Conservation (phyloP, 1,140 invertebrate genomes). For the Bombyx mori region DNA sequence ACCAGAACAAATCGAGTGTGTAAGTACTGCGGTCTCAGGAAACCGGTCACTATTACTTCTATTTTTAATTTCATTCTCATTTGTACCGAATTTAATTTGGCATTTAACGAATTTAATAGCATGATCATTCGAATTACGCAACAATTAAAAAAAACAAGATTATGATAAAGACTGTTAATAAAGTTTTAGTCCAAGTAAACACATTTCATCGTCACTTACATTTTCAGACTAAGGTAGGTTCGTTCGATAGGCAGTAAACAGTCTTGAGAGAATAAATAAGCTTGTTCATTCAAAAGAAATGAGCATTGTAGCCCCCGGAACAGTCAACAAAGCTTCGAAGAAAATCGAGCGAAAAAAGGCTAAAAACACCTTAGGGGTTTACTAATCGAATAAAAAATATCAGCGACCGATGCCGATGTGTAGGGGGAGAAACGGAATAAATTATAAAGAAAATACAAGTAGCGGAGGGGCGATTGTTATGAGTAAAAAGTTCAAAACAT, state of each 20-base stretch:
- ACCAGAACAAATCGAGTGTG: slow-evolving; percentile 62
- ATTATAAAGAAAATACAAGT: slow-evolving; percentile 69
- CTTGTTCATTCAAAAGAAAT: slow-evolving; percentile 66
- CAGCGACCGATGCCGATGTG: slow-evolving; percentile 68
- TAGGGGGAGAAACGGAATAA: slow-evolving; percentile 68
- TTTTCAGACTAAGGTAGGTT: no score
- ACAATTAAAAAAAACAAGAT: no score
- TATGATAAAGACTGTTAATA: no score
- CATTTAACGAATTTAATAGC: no score
- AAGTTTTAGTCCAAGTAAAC: no score
- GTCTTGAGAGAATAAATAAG: slow-evolving; percentile 52
- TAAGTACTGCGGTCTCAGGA: slow-evolving; percentile 58
- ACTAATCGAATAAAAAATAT: slow-evolving; percentile 75
- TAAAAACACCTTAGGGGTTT: slow-evolving; percentile 73
- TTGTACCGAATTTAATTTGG: no score
- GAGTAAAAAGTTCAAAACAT: slow-evolving; percentile 52
- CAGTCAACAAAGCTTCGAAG: slow-evolving; percentile 70
- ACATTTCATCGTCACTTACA: no score
- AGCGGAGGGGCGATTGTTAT: slow-evolving; percentile 53
- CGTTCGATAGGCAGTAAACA: slow-evolving; percentile 8
- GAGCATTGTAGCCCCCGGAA: slow-evolving; percentile 60
- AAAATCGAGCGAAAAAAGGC: slow-evolving; percentile 72
- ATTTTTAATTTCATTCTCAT: no score
- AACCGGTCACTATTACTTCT: neutral
- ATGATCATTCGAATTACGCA: no score